phyloP scores from a whole-genome alignment of 2,797 vertebrate genomes.

The Arctocebus calabarensis region DNA sequence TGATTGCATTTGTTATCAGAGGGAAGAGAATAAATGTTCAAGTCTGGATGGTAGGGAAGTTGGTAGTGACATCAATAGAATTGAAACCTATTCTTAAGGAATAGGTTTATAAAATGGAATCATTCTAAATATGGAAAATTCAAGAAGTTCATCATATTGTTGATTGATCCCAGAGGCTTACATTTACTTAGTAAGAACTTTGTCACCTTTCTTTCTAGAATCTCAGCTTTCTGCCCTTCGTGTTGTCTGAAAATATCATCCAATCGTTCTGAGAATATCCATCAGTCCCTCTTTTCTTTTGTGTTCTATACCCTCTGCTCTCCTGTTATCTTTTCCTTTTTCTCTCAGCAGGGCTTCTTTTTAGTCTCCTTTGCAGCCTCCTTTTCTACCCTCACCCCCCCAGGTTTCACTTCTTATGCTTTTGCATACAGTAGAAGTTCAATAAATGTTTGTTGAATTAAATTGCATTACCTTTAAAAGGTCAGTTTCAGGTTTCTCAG shows the following conservation, averaged over 20 bases:
- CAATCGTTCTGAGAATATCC: neutral
- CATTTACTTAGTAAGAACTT: slow-evolving; percentile 27
- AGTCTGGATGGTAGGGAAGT: neutral
- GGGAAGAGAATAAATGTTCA: slow-evolving; percentile 1
- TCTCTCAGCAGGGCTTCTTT: neutral
- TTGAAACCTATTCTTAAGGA: neutral
- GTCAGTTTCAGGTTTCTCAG: slow-evolving; percentile 31
- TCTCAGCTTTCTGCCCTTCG: neutral
- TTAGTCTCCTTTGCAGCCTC: neutral
- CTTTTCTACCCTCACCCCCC: neutral
- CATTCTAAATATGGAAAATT: slow-evolving; percentile 25
- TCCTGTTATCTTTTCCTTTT: neutral
- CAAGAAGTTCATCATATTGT: neutral
- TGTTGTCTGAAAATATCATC: slow-evolving; percentile 16
- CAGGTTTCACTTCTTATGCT: neutral
- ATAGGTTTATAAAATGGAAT: neutral
- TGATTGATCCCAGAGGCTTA: neutral
- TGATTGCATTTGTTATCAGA: neutral
- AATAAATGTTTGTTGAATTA: neutral
- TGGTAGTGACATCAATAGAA: neutral
- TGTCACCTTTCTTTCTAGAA: neutral
- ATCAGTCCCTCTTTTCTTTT: neutral
- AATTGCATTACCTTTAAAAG: slow-evolving; percentile 36
- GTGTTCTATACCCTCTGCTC: neutral
- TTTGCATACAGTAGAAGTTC: neutral